These are phyloP conservation scores for Philopedon plagiatum DNA, from an alignment of 2,888 invertebrate species.

Conservation along the genomic window DNA sequence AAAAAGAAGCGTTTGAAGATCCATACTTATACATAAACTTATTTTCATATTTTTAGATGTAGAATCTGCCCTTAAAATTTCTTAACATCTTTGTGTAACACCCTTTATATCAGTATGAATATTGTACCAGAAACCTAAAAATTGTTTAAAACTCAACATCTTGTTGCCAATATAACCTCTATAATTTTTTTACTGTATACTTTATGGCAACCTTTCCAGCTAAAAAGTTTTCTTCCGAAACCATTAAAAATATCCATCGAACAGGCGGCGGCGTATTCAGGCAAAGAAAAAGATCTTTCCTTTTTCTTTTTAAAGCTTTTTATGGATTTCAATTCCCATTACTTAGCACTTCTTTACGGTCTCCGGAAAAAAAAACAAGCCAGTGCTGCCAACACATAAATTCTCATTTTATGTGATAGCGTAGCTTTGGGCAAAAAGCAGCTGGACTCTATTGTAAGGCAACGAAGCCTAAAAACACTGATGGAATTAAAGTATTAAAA, in stretches of 20 bases:
- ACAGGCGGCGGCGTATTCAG: conserved; percentile 10
- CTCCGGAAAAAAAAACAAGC: conserved; percentile 27
- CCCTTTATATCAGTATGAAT: no score
- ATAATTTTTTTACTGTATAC: background rate
- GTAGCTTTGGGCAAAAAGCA: background rate
- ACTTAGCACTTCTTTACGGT: conserved; percentile 49
- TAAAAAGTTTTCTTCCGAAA: conserved; percentile 5
- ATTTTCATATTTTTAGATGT: no score
- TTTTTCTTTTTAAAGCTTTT: conserved; percentile 39
- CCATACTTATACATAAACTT: no score
- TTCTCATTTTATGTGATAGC: conserved; percentile 36
- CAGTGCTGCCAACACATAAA: conserved; percentile 45
- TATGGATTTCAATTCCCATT: conserved; percentile 51
- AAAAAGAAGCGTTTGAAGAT: no score
- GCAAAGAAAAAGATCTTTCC: conserved; percentile 18
- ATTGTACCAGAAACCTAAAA: no score
- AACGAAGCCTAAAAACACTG: background rate
- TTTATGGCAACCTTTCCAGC: conserved; percentile 4
- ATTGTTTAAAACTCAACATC: background rate
- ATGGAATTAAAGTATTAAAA: background rate
- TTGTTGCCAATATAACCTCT: background rate
- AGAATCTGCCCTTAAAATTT: no score
- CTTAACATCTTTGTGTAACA: no score
- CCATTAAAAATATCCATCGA: conserved; percentile 27
- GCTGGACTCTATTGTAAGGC: background rate